Base-by-base conservation (phyloP, 1,140 invertebrate species). In the Ceratosolen solmsi region DNA sequence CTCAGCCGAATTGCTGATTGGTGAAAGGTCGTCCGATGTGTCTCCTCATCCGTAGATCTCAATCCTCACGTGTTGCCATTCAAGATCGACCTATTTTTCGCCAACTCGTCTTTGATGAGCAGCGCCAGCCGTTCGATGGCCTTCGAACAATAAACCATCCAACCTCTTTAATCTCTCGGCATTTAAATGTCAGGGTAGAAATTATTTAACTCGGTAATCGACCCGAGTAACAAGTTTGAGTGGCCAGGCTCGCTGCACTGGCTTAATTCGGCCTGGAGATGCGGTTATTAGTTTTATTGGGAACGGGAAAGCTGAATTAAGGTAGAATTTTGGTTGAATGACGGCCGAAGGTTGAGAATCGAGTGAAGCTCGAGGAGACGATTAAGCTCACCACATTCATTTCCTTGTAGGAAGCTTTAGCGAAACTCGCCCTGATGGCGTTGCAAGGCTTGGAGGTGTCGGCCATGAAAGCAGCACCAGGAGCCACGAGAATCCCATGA, bases 381-480 rank as follows among this genome's bases (percentile, higher is more conserved):
- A n/a, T 49, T 33, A 4, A 79, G 84, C 85, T 81, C 84, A 90
- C 90, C 85, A 88, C 58, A 80, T 95, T 92, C 89, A 96, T 95
- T 83, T 96, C 92, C 82, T 94, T 92, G 51, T 93, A 89, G 0
- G 93, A 87, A 25, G 94, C 93, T 85, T 94, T 93, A 36, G 95
- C 94, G 85, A 94, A 96, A 3, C 95, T 94, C 25, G 94, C 92
- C 77, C 96, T 90, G 70, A 96, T 89, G 86, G 94, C 94, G 72
- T 93, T 93, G 84, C 93, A 95, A 11, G 94, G 92, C 68, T 92
- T 89, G 15, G 87, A 88, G 2, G 91, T 87, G 88, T 95, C 93
- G 49, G 91, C 92, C 89, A 93, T 92, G 85, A 96, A 96, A 0
- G 93, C 94, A 77, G 93, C 94, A 0, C 95, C 96, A 1, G 95